These are phyloP conservation scores for Drosophila jambulina DNA, from an alignment of 1,140 invertebrate species.

Conservation along the genomic window DNA sequence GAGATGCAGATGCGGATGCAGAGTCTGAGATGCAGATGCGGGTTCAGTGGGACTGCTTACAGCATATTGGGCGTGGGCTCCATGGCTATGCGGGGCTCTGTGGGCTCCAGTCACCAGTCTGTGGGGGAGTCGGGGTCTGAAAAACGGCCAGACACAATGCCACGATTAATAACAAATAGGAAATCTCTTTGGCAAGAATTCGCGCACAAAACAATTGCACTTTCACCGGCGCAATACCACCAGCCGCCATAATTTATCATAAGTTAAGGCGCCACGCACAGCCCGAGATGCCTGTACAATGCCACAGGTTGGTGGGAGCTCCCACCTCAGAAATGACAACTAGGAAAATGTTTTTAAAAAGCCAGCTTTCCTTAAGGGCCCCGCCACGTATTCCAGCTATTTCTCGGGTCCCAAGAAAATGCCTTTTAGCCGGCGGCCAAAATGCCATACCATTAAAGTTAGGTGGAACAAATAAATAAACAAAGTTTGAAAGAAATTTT, in stretches of 20 bases:
- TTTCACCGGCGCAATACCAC: slow-evolving; percentile 60
- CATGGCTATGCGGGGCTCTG: slow-evolving; percentile 36
- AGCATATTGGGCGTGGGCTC: slow-evolving; percentile 68
- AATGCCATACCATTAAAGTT: slow-evolving; percentile 25
- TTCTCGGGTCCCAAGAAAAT: slow-evolving; percentile 15
- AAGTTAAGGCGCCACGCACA: slow-evolving; percentile 57
- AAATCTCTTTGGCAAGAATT: slow-evolving; percentile 71
- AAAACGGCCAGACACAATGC: slow-evolving; percentile 51
- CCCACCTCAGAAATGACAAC: slow-evolving; percentile 63
- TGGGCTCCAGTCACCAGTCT: slow-evolving; percentile 11
- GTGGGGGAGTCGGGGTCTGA: slow-evolving; percentile 25
- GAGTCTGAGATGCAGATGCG: slow-evolving; percentile 36
- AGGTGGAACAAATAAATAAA: slow-evolving; percentile 18
- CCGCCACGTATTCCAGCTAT: slow-evolving; percentile 23
- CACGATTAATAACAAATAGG: slow-evolving; percentile 68
- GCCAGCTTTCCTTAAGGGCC: slow-evolving; percentile 30
- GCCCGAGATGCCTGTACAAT: slow-evolving; percentile 37
- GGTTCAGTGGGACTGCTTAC: slow-evolving; percentile 60
- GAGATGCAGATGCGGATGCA: slow-evolving; percentile 49
- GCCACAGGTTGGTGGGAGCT: slow-evolving; percentile 64
- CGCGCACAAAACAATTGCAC: slow-evolving; percentile 68
- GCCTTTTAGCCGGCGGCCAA: slow-evolving; percentile 21
- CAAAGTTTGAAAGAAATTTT: slow-evolving; percentile 1
- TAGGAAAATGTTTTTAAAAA: slow-evolving; percentile 57
- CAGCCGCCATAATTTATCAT: slow-evolving; percentile 72